Base-by-base conservation (phyloP, 2,797 vertebrate species). In the Mallotus villosus region DNA sequence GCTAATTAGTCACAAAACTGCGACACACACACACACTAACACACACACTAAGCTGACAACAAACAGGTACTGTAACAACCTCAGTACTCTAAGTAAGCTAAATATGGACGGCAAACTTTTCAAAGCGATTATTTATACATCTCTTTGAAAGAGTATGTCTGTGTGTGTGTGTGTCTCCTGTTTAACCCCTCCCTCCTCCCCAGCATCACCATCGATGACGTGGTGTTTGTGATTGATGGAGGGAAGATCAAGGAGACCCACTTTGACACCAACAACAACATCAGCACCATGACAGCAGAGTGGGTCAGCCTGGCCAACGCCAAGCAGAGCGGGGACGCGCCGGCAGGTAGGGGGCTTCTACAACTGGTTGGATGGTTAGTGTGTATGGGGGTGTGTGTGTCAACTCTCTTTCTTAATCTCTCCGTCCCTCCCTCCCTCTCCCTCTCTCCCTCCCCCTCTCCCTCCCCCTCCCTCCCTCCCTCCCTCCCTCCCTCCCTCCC, bases 241-340 rank as follows among this genome's bases (percentile, higher is more conserved):
- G 97, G 98, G 4, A 98, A 99, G 79, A 98, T 99, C 75, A 99
- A 99, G 79, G 97, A 99, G 84, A 99, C 98, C 16, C 92, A 98
- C 90, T 99, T 97, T 71, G 98, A 99, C 90, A 97, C 95, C 0
- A 95, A 97, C 83, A 99, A 98, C 91, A 99, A 97, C 91, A 99
- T 99, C 76, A 97, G 96, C 84, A 99, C 97, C 0, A 96, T 99
- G 97, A 90, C 94, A 0, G 95, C 96, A 0, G 98, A 99, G 87
- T 99, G 98, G 97, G 98, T 99, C 68, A 99, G 98, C 86, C 91
- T 96, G 84, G 98, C 98, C 57, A 99, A 98, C 7, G 96, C 82
- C 82, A 99, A 98, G 77, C 97, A 99, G 89, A 94, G 90, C 98
- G 93, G 86, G 98, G 98, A 2, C 94, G 98, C 7, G 97, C 97